Base-by-base conservation (phyloP, 2,888 invertebrate species). In the Cephus runcator region DNA sequence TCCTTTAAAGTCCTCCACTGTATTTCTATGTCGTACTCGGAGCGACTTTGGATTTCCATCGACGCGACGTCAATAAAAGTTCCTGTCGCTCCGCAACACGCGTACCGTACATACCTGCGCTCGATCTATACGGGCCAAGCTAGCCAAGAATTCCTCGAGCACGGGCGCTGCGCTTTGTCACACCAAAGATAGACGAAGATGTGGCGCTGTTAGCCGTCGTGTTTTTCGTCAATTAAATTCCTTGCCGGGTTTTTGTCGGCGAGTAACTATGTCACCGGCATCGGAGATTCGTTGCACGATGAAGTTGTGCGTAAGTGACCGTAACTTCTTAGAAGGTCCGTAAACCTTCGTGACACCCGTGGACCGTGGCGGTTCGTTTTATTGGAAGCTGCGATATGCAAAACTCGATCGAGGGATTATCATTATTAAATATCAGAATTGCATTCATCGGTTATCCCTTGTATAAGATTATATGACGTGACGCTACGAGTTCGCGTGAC, bases 161-260 rank as follows among this genome's bases (percentile, higher is more conserved):
- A 75, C 34, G 36, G 77, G 36, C 71, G 75, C 75, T 69, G 36
- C 69, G 77, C 75, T 78, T 74, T 78, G 75, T 78, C 36, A 74
- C 75, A 74, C 74, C 74, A 74, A 74, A 74, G 34, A 74, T 74
- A 74, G 74, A 34, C 74, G 74, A 74, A 34, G 30, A 34, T 15
- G 35, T 34, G 34, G 56, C 56, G 23, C 56, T 56, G 56, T 56
- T 56, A 23, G 71, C 71, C 71, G 71, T 71, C 71, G 31, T 56
- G 35, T 77, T 77, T 77, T 77, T 77, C 75, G 69, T 34, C 77
- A 77, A 77, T 77, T 77, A 75, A 77, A 77, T 77, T 71, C 77
- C 77, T 75, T 11, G 69, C 69, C 23, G 33, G 75, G 75, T 77
- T 77, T 75, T 77, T 77, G 77, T 71, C 15, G 30, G 35, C 75